Evolutionary conservation across 2,888 invertebrate species (phyloP), one percentile per base, ranked within the genome.

Genomic region (Oscheius sp.): DNA sequence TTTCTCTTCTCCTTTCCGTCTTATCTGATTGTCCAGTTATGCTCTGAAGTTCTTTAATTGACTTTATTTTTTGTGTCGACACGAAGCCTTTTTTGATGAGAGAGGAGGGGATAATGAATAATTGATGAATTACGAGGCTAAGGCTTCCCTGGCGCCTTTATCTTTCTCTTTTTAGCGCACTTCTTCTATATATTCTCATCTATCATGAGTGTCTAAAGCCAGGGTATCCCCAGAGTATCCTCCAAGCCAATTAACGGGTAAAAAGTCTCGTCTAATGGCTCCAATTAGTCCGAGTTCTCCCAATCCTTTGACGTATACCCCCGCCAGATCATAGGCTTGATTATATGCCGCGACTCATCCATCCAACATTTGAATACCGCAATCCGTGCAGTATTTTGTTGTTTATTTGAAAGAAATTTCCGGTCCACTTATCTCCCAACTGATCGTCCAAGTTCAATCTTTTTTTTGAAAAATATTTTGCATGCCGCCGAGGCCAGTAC

Each of bases 311-410:
- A 49, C 49, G 49, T 5, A 49, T 5, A 3, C 16, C n/a, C 6
- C 49, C 29, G 12, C n/a, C 41, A 41, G 61, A 61, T 23, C 43
- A 61, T 61, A 58, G 58, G 58, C 58, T 58, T 58, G 58, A 29
- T 58, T 58, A 27, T 53, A n/a, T 25, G 21, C 9, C 21, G 16
- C 23, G 21, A 12, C n/a, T 53, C 53, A 53, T 58, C 58, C 58
- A 9, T 13, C 29, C 35, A 35, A 29, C 58, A n/a, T 12, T 58
- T 35, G 35, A 35, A 35, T 49, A 49, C 49, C 49, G 49, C 13
- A 49, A 21, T 49, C 21, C 21, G 3, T 13, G 21, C 49, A 5
- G 49, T 49, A 49, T 49, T 49, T 49, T 21, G 49, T 16, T 18
- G 49, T 18, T 49, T 16, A 18, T 49, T 49, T 18, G n/a, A 21